Base-by-base conservation (phyloP, 2,113 vertebrate species). In the Climacteris rufus region DNA sequence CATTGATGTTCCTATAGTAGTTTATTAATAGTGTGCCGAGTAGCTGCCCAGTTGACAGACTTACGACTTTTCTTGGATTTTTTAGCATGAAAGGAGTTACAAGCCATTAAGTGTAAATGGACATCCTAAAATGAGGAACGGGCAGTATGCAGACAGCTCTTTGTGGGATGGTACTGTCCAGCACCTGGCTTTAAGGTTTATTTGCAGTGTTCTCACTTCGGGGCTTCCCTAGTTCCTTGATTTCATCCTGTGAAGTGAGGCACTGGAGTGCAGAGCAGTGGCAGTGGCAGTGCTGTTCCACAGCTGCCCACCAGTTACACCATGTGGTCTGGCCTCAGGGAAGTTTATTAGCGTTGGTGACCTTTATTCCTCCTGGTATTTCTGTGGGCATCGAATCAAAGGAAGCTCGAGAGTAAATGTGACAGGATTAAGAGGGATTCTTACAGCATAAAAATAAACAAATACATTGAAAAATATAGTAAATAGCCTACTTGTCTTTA, bases 361-460 rank as follows among this genome's bases (percentile, higher is more conserved):
- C 97, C 95, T 91, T 94, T 97, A 95, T 96, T 93, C 83, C 84
- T 94, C 87, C 89, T 97, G 93, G 92, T 89, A 80, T 90, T 97
- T 97, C 71, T 10, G 30, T 90, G 95, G 95, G 94, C 95, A 93
- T 90, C 2, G 7, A 96, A 95, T 96, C 86, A 91, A 93, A 92
- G 93, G 69, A 92, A 65, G 57, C 75, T 86, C 2, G 44, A 87
- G 91, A 97, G 93, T 87, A 95, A 93, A 83, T 94, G 91, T 85
- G 88, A 91, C 74, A 68, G 93, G 95, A 87, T 94, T 94, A 94
- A 79, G 90, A 93, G 81, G 90, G 85, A 89, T 95, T 89, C 78
- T 75, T 96, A 64, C 13, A 35, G 70, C 91, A 50, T 88, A 95
- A 94, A 97, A 97, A 96, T 94, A 95, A 95, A 35, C 53, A 95